These are phyloP conservation scores for Drosophila flavopinicola DNA, from an alignment of 2,888 invertebrate species.

Conservation along the genomic window DNA sequence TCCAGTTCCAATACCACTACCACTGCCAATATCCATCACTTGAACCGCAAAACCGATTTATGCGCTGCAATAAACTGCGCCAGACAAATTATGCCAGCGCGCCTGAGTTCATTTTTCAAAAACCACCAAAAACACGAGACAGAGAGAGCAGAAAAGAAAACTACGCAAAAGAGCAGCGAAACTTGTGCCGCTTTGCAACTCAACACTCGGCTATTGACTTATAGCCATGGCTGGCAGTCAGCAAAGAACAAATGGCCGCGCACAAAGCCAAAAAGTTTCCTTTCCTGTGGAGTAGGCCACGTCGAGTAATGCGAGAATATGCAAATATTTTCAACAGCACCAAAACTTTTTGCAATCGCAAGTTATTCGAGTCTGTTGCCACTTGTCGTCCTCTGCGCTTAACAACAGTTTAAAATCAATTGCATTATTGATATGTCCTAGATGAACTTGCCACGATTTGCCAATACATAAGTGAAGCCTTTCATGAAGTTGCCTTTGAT, in stretches of 20 bases:
- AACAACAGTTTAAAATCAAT: slow-evolving; percentile 76
- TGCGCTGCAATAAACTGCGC: slow-evolving; percentile 61
- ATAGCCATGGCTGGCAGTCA: slow-evolving; percentile 46
- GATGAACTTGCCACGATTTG: slow-evolving; percentile 37
- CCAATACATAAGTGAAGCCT: slow-evolving; percentile 1
- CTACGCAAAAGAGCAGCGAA: slow-evolving; percentile 10
- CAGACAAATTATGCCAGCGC: slow-evolving; percentile 64
- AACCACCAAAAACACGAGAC: slow-evolving; percentile 24
- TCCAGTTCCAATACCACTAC: slow-evolving; percentile 18
- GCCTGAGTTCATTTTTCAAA: slow-evolving; percentile 65
- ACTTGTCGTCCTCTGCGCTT: slow-evolving; percentile 55
- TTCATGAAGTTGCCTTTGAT: background rate
- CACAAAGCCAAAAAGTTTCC: slow-evolving; percentile 57
- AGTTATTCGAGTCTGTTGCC: slow-evolving; percentile 45
- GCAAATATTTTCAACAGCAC: slow-evolving; percentile 64
- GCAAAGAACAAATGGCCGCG: slow-evolving; percentile 43
- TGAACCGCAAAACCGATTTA: slow-evolving; percentile 54
- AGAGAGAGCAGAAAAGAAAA: no score
- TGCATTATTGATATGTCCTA: slow-evolving; percentile 67
- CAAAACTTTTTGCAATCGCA: slow-evolving; percentile 61
- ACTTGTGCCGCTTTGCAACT: slow-evolving; percentile 67
- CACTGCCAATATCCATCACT: slow-evolving; percentile 44
- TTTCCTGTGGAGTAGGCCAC: slow-evolving; percentile 15
- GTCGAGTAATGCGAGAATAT: slow-evolving; percentile 53
- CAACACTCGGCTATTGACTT: slow-evolving; percentile 75